A percentile compares a stretch with the other conserved stretches of the same genome.
Evolutionary conservation across 2,113 vertebrate genomes (phyloP).

Genomic region (Spilogale gracilis): DNA sequence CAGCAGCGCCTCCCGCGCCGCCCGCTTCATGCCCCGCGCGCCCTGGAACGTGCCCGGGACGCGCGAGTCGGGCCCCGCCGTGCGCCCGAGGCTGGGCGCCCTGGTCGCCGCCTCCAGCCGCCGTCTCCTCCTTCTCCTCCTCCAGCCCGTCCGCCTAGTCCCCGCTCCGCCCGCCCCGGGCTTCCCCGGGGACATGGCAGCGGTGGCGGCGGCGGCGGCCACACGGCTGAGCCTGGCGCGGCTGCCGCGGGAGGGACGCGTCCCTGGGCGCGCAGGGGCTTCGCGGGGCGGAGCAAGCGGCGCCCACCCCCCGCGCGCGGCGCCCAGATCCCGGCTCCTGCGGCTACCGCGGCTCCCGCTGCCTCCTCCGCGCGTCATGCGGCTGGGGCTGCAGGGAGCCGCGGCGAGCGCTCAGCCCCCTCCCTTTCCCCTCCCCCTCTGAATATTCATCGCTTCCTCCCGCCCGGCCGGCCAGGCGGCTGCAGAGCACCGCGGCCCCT

Average conservation of each 20-base stretch:
- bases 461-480: conserved; percentile 48
- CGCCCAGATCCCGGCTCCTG: conserved; percentile 5
- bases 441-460: conserved; percentile 83
- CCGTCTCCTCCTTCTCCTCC: conserved; percentile 78
- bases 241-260: conserved; percentile 23
- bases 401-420: conserved; percentile 67
- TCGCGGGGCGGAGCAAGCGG: conserved; percentile 74
- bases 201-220: conserved; percentile 75
- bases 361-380: conserved; percentile 80
- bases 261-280: conserved; percentile 57
- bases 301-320: conserved; percentile 72
- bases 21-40: conserved; percentile 78
- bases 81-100: conserved; percentile 55
- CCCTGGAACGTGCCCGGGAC: conserved; percentile 71
- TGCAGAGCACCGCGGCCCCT: conserved; percentile 46
- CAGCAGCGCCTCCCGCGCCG: conserved; percentile 67
- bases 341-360: conserved; percentile 60
- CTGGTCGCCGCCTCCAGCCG: conserved; percentile 58
- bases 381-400: conserved; percentile 76
- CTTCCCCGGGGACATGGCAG: conserved; percentile 86
- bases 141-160: conserved; percentile 72
- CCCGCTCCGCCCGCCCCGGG: conserved; percentile 81
- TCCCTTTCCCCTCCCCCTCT: conserved; percentile 73
- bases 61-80: conserved; percentile 63
- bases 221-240: conserved; percentile 68